A percentile compares a stretch with the other conserved stretches of the same genome.
Conservation (phyloP, 2,113 vertebrate genomes). For the Acanthochromis polyacanthus region DNA sequence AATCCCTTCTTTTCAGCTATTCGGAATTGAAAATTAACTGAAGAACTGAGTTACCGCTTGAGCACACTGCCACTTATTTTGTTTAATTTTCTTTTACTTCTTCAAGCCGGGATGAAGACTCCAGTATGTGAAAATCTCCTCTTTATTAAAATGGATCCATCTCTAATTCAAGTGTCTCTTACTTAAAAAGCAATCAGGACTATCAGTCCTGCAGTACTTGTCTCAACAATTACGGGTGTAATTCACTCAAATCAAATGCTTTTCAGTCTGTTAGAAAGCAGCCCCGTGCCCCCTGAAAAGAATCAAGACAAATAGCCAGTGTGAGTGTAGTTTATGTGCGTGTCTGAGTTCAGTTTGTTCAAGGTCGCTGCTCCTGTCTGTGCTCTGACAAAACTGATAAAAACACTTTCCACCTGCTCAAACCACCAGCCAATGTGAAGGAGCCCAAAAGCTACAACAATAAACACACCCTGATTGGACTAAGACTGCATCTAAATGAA, state of each 20-base stretch:
- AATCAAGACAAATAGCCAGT: constrained; percentile 25
- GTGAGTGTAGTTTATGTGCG: not conserved
- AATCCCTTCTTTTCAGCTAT: not conserved
- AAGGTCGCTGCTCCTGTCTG: constrained; percentile 32
- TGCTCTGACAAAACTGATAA: constrained; percentile 10
- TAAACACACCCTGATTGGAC: constrained; percentile 71
- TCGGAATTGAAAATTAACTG: not conserved
- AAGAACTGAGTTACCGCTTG: not conserved
- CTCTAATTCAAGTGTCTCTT: not conserved
- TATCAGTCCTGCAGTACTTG: not conserved
- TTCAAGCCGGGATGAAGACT: not conserved
- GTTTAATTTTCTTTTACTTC: not conserved
- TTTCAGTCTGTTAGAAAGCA: not conserved
- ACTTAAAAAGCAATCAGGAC: constrained; percentile 4
- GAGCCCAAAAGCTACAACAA: constrained; percentile 62
- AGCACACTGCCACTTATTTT: not conserved
- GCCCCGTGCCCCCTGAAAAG: not conserved
- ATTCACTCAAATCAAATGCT: constrained; percentile 7
- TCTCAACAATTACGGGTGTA: not conserved
- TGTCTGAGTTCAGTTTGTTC: constrained; percentile 36
- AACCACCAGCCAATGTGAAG: constrained; percentile 15
- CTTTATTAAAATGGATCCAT: not conserved
- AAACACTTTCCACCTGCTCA: constrained; percentile 62
- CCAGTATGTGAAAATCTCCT: not conserved
- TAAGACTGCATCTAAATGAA: constrained; percentile 44